These are phyloP conservation scores for Thunnus maccoyii DNA, from an alignment of 2,113 vertebrate species.

Conservation along the genomic window DNA sequence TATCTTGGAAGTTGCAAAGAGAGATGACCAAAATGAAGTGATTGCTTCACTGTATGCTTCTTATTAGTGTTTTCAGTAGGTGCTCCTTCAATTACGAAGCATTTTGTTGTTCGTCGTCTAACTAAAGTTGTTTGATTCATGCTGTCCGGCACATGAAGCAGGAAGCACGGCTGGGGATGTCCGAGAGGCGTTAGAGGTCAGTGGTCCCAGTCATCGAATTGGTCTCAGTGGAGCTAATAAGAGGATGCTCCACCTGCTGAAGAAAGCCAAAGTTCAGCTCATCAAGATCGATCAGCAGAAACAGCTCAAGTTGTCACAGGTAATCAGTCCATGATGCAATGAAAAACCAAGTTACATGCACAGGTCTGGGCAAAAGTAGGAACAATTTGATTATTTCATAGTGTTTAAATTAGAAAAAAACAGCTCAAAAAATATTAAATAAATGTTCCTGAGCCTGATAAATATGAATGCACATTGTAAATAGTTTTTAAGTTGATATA, in stretches of 20 bases:
- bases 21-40: neutral
- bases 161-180: neutral
- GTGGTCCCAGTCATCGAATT: constrained; percentile 69
- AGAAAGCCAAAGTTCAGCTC: constrained; percentile 93
- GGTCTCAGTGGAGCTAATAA: constrained; percentile 89
- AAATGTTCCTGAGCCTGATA: too few species aligned
- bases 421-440: too few species aligned
- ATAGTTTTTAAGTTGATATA: too few species aligned
- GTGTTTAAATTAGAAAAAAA: too few species aligned
- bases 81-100: accelerated
- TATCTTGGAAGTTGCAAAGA: neutral
- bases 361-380: too few species aligned
- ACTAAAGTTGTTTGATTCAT: neutral
- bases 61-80: neutral
- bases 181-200: constrained; percentile 50
- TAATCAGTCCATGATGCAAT: constrained; percentile 22
- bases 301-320: constrained; percentile 85
- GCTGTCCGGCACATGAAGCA: constrained; percentile 40
- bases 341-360: too few species aligned
- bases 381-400: too few species aligned
- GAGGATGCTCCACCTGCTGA: constrained; percentile 92
- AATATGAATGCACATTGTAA: too few species aligned
- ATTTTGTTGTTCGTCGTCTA: neutral
- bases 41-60: neutral
- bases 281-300: constrained; percentile 96